These are phyloP conservation scores for Salvator merianae DNA, from an alignment of 2,113 vertebrate genomes.

Conservation along the genomic window DNA sequence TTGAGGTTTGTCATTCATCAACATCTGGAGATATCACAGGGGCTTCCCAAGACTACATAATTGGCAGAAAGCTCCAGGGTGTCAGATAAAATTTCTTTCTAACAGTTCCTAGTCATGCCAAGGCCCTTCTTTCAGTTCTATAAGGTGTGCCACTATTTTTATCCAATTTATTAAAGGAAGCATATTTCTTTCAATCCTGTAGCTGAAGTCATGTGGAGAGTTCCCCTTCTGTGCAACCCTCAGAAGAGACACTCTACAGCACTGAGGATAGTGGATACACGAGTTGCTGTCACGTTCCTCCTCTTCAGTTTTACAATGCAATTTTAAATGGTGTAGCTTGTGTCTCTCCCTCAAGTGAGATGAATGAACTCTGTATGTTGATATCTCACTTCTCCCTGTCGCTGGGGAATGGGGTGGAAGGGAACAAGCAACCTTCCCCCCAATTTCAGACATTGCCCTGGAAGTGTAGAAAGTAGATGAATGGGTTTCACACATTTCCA, in stretches of 20 bases:
- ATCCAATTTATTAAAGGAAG: not conserved
- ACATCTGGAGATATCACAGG: too few species aligned
- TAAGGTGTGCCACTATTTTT: not conserved
- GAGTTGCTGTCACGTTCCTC: not conserved
- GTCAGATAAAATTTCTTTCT: not conserved
- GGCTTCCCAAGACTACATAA: not conserved
- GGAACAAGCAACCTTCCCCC: too few species aligned
- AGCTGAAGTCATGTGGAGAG: not conserved
- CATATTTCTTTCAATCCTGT: not conserved
- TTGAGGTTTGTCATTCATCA: too few species aligned
- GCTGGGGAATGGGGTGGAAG: not conserved
- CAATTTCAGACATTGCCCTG: not conserved
- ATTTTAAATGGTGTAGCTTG: not conserved
- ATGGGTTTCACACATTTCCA: not conserved
- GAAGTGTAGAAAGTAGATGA: not conserved
- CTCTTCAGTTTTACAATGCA: not conserved
- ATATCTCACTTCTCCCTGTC: not conserved
- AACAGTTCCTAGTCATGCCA: not conserved
- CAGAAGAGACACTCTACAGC: not conserved
- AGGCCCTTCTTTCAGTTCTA: not conserved
- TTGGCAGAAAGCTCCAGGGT: not conserved
- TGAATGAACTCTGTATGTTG: not conserved
- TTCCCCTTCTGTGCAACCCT: not conserved
- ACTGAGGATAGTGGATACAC: not conserved
- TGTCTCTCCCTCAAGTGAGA: not conserved